A percentile compares a stretch with the other conserved stretches of the same genome.
Evolutionary conservation across 1,140 invertebrate species (phyloP).

Genomic region (Octopus bimaculoides): DNA sequence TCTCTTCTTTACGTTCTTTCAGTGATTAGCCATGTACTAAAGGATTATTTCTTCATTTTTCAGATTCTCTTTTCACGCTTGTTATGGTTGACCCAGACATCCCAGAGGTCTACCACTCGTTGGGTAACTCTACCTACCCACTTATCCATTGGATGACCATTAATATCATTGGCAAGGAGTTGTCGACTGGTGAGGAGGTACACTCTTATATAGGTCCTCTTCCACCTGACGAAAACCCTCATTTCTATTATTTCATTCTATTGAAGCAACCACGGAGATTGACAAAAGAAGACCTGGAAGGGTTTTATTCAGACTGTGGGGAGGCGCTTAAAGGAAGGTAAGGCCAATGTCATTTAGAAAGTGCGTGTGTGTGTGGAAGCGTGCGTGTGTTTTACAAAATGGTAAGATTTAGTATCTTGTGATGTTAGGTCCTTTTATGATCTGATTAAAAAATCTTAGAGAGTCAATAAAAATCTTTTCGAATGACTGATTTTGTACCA

Average conservation of each 20-base stretch:
- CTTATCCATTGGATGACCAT: background rate
- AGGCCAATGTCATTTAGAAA: background rate
- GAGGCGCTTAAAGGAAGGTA: background rate
- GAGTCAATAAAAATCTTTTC: no score
- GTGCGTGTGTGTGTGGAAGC: no score
- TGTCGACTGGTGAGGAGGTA: background rate
- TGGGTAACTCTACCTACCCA: background rate
- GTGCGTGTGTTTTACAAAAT: no score
- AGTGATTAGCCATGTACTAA: no score
- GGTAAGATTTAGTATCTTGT: no score
- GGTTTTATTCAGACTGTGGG: background rate
- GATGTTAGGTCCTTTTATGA: no score
- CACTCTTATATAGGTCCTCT: background rate
- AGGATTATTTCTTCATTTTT: background rate
- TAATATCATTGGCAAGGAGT: background rate
- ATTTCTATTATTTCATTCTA: background rate
- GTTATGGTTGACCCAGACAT: constrained; percentile 3
- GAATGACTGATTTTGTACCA: no score
- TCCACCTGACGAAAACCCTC: background rate
- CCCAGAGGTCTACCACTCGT: background rate
- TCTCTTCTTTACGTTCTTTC: no score
- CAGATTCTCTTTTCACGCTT: background rate
- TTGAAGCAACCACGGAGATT: background rate
- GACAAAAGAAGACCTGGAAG: background rate
- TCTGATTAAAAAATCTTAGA: no score